Percentiles rank a stretch among this genome's conserved stretches.
Evolutionary conservation across 2,888 invertebrate species (phyloP).

Genomic region (Heterodera filipjevi): DNA sequence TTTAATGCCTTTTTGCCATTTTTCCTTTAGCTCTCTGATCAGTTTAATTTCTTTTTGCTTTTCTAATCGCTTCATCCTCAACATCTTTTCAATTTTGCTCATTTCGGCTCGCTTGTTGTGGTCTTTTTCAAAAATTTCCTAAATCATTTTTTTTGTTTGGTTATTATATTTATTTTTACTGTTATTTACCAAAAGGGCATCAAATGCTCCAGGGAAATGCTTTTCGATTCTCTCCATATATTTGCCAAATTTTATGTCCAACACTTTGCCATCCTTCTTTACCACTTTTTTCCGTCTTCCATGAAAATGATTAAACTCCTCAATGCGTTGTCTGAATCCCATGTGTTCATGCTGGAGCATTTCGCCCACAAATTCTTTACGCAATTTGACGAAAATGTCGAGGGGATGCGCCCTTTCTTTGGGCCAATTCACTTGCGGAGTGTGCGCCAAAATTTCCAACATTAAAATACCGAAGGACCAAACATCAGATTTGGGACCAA

Average conservation of each 20-base stretch:
- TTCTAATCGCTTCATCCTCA: not conserved
- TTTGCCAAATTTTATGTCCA: conserved; percentile 1
- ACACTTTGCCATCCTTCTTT: not conserved
- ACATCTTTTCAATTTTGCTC: not conserved
- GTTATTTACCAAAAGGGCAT: not conserved
- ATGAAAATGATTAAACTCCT: not conserved
- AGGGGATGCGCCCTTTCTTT: not conserved
- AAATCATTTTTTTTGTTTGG: not conserved
- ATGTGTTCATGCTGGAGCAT: not conserved
- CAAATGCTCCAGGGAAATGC: not conserved
- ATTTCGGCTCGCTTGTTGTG: not conserved
- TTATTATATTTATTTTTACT: not conserved
- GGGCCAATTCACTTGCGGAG: not conserved
- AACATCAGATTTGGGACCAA: conserved; percentile 11
- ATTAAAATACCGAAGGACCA: conserved; percentile 7
- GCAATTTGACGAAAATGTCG: not conserved
- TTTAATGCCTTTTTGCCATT: too few relatives aligned
- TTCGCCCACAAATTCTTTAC: not conserved
- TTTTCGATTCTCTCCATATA: not conserved
- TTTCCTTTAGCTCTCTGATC: not conserved
- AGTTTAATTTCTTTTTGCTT: not conserved
- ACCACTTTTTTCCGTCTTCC: not conserved
- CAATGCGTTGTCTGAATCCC: not conserved
- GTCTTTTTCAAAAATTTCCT: not conserved
- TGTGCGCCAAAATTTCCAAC: conserved; percentile 16